A percentile compares a stretch with the other conserved stretches of the same genome.
phyloP scores from a whole-genome alignment of 2,113 vertebrate genomes.

The Rutilus rutilus region DNA sequence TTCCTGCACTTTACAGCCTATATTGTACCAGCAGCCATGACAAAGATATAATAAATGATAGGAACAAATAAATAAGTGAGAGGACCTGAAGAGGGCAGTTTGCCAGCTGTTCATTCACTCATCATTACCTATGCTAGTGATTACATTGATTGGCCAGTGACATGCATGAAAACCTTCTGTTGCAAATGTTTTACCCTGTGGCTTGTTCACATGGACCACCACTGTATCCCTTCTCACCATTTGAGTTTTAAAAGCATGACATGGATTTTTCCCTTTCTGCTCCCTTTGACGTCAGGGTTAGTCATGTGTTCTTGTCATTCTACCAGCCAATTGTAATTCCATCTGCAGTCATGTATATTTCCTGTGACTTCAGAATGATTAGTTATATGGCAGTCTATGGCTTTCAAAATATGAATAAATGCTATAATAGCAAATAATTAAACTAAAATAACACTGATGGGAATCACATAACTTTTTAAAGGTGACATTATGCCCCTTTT shows the following conservation, averaged over 20 bases:
- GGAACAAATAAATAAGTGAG: slow-evolving; percentile 53
- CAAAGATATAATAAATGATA: slow-evolving; percentile 49
- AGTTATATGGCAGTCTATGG: neutral
- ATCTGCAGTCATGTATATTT: neutral
- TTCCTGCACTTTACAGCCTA: neutral
- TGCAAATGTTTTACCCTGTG: slow-evolving; percentile 31
- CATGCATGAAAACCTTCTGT: slow-evolving; percentile 46
- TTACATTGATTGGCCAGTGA: slow-evolving; percentile 54
- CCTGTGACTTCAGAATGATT: neutral
- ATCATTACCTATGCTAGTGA: slow-evolving; percentile 47
- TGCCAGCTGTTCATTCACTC: slow-evolving; percentile 53
- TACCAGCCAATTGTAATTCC: neutral
- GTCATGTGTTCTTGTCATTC: neutral
- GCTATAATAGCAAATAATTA: neutral
- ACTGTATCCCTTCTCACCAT: slow-evolving; percentile 12
- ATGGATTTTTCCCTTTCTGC: neutral
- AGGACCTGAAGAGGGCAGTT: slow-evolving; percentile 15
- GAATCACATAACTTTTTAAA: too few relatives aligned
- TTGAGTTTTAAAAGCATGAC: neutral
- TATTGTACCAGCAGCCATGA: neutral
- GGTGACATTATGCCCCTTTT: too few relatives aligned
- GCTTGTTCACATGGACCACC: slow-evolving; percentile 18
- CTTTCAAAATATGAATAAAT: neutral
- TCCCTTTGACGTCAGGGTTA: neutral
- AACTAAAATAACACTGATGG: too few relatives aligned